Evolutionary conservation across 2,888 invertebrate genomes (phyloP), one percentile per base, ranked within the genome.

Genomic region (Cantharis flavilabris): DNA sequence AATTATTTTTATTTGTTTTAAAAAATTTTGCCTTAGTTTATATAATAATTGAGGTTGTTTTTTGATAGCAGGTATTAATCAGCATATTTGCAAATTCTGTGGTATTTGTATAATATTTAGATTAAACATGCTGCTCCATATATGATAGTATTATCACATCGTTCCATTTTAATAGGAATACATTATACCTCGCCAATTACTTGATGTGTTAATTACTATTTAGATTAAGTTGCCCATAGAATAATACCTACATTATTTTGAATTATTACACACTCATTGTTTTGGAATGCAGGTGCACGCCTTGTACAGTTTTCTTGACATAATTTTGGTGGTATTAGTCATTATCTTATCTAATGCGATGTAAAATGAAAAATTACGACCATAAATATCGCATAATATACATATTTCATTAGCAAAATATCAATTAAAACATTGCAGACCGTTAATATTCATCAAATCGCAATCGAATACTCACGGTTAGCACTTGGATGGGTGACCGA

Each of bases 331-430:
- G 65, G 20, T 67, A 67, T 20, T 67, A 26, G 20, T 67, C 65
- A 67, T 67, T 67, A 67, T 67, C 65, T 67, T 67, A 67, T 67
- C 65, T 67, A 67, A 67, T 67, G 26, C n/a, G n/a, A 49, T n/a
- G 49, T 49, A n/a, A 49, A 49, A 49, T 49, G n/a, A 9, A 49
- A 49, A 49, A 49, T 49, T 49, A 7, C 49, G 49, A 33, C 33
- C n/a, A 33, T 33, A 33, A 13, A 13, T 13, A 13, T n/a, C 13
- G 13, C 33, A 33, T 33, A 33, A 33, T 33, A 33, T 13, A 2
- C 5, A 30, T 30, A 11, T 30, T 30, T 10, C 33, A 33, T 33
- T 33, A 33, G 33, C 13, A 13, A 33, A 33, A 30, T 30, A 30
- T 30, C 11, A 30, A 11, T 30, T 30, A 30, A 13, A 33, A 33